These are phyloP conservation scores for Myxocyprinus asiaticus DNA, from an alignment of 2,113 vertebrate genomes.

Conservation along the genomic window DNA sequence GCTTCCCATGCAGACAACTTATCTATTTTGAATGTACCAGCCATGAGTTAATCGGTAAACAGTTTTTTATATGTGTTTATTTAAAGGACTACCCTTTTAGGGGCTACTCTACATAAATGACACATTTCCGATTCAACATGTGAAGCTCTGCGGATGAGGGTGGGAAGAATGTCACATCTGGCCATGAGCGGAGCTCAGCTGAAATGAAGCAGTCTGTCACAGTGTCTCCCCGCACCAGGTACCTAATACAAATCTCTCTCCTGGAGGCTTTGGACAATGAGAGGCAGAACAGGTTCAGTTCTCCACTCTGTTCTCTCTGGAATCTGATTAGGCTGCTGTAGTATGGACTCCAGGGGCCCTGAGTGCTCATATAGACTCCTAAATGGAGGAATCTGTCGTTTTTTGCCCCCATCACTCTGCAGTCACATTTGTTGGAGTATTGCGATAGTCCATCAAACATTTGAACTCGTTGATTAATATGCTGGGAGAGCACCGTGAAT, in stretches of 20 bases:
- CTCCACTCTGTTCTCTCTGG: neutral
- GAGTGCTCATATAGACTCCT: slow-evolving; percentile 1
- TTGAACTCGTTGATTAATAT: too few relatives aligned
- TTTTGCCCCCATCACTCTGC: neutral
- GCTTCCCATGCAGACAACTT: neutral
- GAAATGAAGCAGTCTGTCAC: slow-evolving; percentile 25
- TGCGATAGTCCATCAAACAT: neutral
- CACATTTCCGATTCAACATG: slow-evolving; percentile 34
- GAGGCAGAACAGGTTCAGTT: slow-evolving; percentile 14
- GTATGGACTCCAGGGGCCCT: neutral
- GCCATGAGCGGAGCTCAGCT: slow-evolving; percentile 4
- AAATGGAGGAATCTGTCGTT: neutral
- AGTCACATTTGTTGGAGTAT: neutral
- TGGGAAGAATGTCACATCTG: slow-evolving; percentile 1
- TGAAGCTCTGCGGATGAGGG: slow-evolving; percentile 21
- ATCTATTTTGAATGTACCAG: neutral
- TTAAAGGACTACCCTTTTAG: slow-evolving; percentile 15
- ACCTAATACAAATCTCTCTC: slow-evolving; percentile 6
- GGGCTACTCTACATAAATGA: slow-evolving; percentile 22
- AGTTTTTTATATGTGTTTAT: neutral
- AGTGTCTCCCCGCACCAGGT: neutral
- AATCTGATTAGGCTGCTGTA: slow-evolving; percentile 28
- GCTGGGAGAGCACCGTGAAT: neutral
- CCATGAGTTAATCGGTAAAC: neutral
- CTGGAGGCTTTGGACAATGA: slow-evolving; percentile 22